Base-by-base conservation (phyloP, 2,888 invertebrate genomes). In the Micropterix aruncella region DNA sequence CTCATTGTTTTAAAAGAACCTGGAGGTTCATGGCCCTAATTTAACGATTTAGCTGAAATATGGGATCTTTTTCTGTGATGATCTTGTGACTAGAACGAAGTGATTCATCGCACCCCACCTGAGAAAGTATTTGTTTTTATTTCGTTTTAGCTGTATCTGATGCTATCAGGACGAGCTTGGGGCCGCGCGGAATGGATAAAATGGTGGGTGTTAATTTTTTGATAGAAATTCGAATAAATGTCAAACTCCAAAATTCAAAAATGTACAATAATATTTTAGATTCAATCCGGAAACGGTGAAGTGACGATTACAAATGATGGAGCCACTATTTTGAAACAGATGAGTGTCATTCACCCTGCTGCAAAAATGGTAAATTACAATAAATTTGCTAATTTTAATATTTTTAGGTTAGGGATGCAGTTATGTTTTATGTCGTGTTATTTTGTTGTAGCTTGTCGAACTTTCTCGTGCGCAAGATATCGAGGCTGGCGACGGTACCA, bases 241-340 rank as follows among this genome's bases (percentile, higher is more conserved):
- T n/a, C n/a, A n/a, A n/a, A n/a, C n/a, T n/a, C n/a, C n/a, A n/a
- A n/a, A n/a, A n/a, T n/a, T n/a, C n/a, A n/a, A n/a, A n/a, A n/a
- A n/a, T n/a, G n/a, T n/a, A n/a, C n/a, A n/a, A n/a, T n/a, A 47
- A 50, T 59, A 50, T 66, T 69, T 48, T 57, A 90, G 89, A 99
- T 99, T 56, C 97, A 99, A 74, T 75, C 92, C 27, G 81, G 82
- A 27, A 95, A 92, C 70, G 97, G 97, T 4, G 97, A 97, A 73
- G 99, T 99, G 0, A 97, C 96, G 2, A 99, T 99, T 50, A 99
- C 99, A 44, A 99, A 99, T 69, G 99, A 99, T 75, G 99, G 99
- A 46, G 99, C 99, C 27, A 99, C 99, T 27, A 99, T 99, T 65
- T 70, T 99, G 47, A 96, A 99, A 65, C 91, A 97, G 70, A 99